These are phyloP conservation scores for Tiliacea citrago DNA, from an alignment of 2,888 invertebrate species.

Conservation along the genomic window DNA sequence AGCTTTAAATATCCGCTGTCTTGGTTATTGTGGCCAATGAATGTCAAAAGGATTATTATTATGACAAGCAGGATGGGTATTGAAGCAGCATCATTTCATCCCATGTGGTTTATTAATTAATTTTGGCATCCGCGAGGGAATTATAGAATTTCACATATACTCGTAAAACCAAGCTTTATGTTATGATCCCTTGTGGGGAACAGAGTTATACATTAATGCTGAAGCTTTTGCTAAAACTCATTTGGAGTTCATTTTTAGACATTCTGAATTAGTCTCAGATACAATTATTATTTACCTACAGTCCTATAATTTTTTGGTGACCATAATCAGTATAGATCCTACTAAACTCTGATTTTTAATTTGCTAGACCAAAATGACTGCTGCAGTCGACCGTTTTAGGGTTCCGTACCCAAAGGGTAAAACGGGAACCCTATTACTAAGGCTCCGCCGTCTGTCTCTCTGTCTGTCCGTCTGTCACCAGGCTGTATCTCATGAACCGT, in stretches of 20 bases:
- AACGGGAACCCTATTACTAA: too few species aligned
- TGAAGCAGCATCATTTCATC: conserved; percentile 34
- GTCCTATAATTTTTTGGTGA: too few species aligned
- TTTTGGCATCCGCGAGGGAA: conserved; percentile 13
- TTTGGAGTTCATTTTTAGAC: background rate
- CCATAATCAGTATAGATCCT: too few species aligned
- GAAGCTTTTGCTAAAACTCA: conserved; percentile 8
- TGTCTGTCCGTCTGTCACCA: too few species aligned
- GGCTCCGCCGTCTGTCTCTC: too few species aligned
- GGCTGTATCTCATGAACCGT: too few species aligned
- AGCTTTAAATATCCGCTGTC: background rate
- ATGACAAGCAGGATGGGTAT: conserved; percentile 27
- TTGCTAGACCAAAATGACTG: too few species aligned
- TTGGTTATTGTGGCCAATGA: conserved; percentile 10
- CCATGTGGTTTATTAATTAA: conserved; percentile 39
- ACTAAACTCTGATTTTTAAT: too few species aligned
- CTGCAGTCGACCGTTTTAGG: too few species aligned
- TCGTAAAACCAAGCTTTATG: conserved; percentile 23
- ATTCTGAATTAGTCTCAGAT: conserved; percentile 1
- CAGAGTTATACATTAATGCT: conserved; percentile 12
- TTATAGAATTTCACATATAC: conserved; percentile 22
- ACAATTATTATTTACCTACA: background rate
- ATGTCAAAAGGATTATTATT: conserved; percentile 7
- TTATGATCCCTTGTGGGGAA: conserved; percentile 5
- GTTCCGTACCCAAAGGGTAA: too few species aligned